Evolutionary conservation across 2,888 invertebrate species (phyloP).

Genomic region (Drosophila neoperkinsi): DNA sequence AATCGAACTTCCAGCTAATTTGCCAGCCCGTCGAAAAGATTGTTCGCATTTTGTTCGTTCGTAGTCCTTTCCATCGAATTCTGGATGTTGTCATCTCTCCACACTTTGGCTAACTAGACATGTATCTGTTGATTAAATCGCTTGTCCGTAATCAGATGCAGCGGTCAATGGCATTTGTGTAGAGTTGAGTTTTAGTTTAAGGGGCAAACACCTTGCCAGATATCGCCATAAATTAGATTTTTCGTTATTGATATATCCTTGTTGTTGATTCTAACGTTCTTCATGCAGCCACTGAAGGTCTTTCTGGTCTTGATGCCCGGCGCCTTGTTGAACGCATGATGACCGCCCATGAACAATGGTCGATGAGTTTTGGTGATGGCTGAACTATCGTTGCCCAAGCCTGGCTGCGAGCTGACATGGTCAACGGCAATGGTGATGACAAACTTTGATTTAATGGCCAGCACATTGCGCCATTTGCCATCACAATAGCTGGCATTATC

Average conservation of each 20-base stretch:
- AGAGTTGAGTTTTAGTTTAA: slow-evolving; percentile 87
- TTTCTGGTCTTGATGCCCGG: slow-evolving; percentile 90
- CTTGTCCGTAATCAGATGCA: slow-evolving; percentile 20
- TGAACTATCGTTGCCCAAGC: slow-evolving; percentile 88
- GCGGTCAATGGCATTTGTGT: neutral
- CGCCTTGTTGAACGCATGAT: slow-evolving; percentile 87
- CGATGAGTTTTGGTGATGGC: slow-evolving; percentile 92
- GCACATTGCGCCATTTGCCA: slow-evolving; percentile 95
- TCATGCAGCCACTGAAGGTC: slow-evolving; percentile 93
- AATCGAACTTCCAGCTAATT: slow-evolving; percentile 14
- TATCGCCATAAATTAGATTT: slow-evolving; percentile 89
- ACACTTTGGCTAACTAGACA: neutral
- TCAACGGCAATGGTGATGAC: slow-evolving; percentile 95
- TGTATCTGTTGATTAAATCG: slow-evolving; percentile 13
- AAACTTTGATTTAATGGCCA: slow-evolving; percentile 95
- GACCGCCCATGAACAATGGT: slow-evolving; percentile 96
- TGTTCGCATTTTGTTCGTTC: slow-evolving; percentile 73
- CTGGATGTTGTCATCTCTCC: slow-evolving; percentile 28
- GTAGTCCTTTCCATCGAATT: slow-evolving; percentile 50
- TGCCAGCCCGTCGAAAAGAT: slow-evolving; percentile 40
- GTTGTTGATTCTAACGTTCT: slow-evolving; percentile 89
- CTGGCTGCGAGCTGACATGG: slow-evolving; percentile 90
- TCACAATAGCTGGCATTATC: slow-evolving; percentile 93
- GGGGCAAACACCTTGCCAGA: slow-evolving; percentile 92
- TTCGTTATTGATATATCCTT: slow-evolving; percentile 86